phyloP scores from a whole-genome alignment of 1,140 invertebrate genomes.

The Anastrepha obliqua region DNA sequence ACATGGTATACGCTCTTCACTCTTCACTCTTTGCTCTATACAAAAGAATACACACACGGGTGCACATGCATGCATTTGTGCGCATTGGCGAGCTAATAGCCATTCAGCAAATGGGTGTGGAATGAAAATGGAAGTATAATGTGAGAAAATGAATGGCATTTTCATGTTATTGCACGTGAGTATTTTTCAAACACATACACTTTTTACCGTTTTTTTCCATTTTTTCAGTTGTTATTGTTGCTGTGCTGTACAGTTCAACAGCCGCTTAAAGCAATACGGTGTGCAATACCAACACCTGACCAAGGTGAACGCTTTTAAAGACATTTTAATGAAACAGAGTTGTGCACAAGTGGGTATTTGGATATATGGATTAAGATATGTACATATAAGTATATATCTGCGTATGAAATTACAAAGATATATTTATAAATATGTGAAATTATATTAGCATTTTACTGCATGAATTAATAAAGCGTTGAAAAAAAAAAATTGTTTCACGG shows the following conservation, averaged over 20 bases:
- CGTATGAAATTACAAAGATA: no score
- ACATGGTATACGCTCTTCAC: not conserved
- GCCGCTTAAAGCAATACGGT: not conserved
- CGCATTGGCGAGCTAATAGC: constrained; percentile 24
- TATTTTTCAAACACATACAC: constrained; percentile 10
- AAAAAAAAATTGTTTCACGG: no score
- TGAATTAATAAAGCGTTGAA: no score
- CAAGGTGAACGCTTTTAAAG: not conserved
- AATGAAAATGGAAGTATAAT: constrained; percentile 18
- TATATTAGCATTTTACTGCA: no score
- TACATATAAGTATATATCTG: no score
- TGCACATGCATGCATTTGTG: not conserved
- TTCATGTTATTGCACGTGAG: constrained; percentile 33
- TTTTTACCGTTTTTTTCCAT: not conserved
- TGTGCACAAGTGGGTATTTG: not conserved
- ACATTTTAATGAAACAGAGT: constrained; percentile 12
- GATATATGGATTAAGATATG: no score
- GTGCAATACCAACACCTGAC: not conserved
- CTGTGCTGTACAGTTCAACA: constrained; percentile 26
- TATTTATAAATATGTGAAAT: no score
- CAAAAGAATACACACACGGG: no score
- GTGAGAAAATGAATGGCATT: constrained; percentile 41
- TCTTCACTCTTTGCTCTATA: no score
- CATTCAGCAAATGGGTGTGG: constrained; percentile 39
- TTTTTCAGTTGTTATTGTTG: not conserved